These are phyloP conservation scores for Apostichopus parvimensis DNA, from an alignment of 35 echinoderm and acorn worm species.

Conservation along the genomic window DNA sequence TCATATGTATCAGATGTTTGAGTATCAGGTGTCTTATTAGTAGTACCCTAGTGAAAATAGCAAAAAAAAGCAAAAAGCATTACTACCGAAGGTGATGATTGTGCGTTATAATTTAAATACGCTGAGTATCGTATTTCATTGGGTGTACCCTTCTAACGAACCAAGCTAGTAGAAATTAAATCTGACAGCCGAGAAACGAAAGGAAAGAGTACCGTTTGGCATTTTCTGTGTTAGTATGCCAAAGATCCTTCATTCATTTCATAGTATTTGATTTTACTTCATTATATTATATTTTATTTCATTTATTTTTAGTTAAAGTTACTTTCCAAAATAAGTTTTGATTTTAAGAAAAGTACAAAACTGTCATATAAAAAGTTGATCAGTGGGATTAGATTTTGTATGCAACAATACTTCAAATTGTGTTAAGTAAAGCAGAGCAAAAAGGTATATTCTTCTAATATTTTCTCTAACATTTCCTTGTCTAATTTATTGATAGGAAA, in stretches of 20 bases:
- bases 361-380: no score
- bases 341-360: no score
- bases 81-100: background rate
- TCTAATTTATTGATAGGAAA: slow-evolving; percentile 49
- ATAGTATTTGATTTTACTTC: no score
- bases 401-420: no score
- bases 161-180: background rate
- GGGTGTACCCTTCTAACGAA: background rate
- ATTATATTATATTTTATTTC: no score
- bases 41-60: background rate
- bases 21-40: background rate
- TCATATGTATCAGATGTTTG: background rate
- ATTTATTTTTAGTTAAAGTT: no score
- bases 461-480: no score
- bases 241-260: background rate
- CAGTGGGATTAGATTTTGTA: no score
- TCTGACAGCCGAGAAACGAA: background rate
- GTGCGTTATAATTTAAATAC: background rate
- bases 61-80: background rate
- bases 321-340: no score
- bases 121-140: background rate
- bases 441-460: background rate
- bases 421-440: no score
- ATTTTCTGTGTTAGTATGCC: background rate
- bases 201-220: background rate